Percentiles rank a stretch among this genome's conserved stretches.
Evolutionary conservation across 2,797 vertebrate species (phyloP).

Genomic region (Liasis olivaceus): DNA sequence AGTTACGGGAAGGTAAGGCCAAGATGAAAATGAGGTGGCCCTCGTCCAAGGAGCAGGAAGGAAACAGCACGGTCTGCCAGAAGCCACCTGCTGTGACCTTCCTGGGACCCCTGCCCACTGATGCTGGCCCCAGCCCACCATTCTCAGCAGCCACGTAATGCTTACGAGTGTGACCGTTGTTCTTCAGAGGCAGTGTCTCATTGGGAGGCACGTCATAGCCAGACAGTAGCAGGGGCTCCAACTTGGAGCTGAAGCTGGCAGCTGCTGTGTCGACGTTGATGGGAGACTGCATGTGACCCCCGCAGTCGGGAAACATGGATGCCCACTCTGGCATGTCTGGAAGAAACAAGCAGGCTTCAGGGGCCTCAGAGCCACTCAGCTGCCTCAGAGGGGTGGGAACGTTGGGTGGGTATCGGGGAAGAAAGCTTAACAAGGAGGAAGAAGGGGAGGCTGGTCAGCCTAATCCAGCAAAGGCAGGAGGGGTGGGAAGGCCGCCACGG

Average conservation of each 20-base stretch:
- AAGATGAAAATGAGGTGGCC: neutral
- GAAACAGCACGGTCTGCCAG: neutral
- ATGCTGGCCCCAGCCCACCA: neutral
- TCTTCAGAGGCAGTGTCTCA: slow-evolving; percentile 68
- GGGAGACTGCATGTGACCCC: slow-evolving; percentile 78
- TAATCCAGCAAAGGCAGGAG: neutral
- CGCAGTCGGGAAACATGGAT: slow-evolving; percentile 58
- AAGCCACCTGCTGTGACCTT: neutral
- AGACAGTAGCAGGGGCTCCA: slow-evolving; percentile 69
- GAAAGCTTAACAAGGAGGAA: neutral
- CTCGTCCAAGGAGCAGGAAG: neutral
- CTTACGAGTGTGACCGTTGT: slow-evolving; percentile 87
- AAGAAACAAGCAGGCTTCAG: neutral
- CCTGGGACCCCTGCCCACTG: neutral
- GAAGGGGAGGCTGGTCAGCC: neutral
- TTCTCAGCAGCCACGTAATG: neutral
- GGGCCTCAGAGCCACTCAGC: too few species aligned
- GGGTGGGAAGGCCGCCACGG: neutral
- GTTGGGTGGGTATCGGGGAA: neutral
- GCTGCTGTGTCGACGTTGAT: slow-evolving; percentile 73
- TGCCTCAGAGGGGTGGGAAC: neutral
- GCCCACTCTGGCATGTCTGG: slow-evolving; percentile 60
- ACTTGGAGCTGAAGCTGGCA: slow-evolving; percentile 56
- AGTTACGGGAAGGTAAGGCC: neutral
- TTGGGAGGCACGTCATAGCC: slow-evolving; percentile 73